Evolutionary conservation across 2,888 invertebrate species (phyloP).

Genomic region (Ommatoiulus sabulosus): DNA sequence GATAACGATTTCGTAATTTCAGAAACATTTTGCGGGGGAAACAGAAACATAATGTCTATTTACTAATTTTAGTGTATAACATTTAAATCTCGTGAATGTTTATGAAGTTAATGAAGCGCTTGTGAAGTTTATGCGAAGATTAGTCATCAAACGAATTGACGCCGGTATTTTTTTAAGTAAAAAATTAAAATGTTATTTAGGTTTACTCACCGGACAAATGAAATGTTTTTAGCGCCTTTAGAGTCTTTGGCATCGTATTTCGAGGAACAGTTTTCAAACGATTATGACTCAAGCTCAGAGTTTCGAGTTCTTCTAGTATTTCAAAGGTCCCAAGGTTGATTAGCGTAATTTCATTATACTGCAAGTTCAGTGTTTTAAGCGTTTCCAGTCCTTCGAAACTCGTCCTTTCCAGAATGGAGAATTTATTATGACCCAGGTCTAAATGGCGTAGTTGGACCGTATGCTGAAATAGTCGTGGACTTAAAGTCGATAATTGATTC

Average conservation of each 20-base stretch:
- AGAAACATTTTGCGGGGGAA: too few species aligned
- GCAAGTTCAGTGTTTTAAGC: conserved; percentile 5
- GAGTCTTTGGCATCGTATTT: conserved; percentile 51
- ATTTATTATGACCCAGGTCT: conserved; percentile 54
- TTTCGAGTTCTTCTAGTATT: conserved; percentile 19
- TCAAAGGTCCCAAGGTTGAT: conserved; percentile 47
- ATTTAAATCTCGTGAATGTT: too few species aligned
- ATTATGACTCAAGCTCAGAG: conserved; percentile 54
- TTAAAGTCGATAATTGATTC: conserved; percentile 54
- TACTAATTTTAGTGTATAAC: too few species aligned
- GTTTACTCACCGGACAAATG: conserved; percentile 54
- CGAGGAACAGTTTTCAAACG: conserved; percentile 54
- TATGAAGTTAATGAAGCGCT: too few species aligned
- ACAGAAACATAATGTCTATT: too few species aligned
- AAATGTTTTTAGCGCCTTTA: conserved; percentile 41
- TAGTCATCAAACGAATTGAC: too few species aligned
- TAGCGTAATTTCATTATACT: conserved; percentile 13
- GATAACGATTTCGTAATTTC: too few species aligned
- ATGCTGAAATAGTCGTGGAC: conserved; percentile 50
- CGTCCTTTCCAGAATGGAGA: neutral
- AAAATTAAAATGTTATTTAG: too few species aligned
- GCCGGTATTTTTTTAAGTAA: too few species aligned
- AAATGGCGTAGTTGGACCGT: conserved; percentile 53
- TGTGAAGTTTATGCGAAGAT: too few species aligned
- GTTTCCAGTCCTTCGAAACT: conserved; percentile 40